phyloP scores from a whole-genome alignment of 2,888 invertebrate genomes.

The Drosophila heteroneura region DNA sequence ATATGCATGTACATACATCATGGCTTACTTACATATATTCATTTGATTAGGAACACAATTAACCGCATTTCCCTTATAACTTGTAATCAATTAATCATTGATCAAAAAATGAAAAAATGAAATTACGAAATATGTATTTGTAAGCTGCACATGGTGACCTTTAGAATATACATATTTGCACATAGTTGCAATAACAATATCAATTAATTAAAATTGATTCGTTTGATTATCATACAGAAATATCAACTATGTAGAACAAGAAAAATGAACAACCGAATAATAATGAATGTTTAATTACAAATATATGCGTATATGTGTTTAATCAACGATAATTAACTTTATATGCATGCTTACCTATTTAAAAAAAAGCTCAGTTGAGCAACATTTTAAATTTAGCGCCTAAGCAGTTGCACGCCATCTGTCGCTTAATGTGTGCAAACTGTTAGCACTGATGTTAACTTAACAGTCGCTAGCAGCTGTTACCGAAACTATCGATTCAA shows the following conservation, averaged over 20 bases:
- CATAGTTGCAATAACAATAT: slow-evolving; percentile 65
- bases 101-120: slow-evolving; percentile 27
- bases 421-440: neutral
- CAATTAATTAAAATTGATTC: slow-evolving; percentile 62
- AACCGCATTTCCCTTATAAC: slow-evolving; percentile 54
- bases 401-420: slow-evolving; percentile 24
- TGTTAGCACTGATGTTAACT: slow-evolving; percentile 11
- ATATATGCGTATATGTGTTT: neutral
- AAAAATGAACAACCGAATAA: neutral
- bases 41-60: slow-evolving; percentile 55
- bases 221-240: slow-evolving; percentile 5
- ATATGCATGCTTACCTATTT: neutral
- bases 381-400: slow-evolving; percentile 37
- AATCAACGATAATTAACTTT: neutral
- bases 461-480: slow-evolving; percentile 16
- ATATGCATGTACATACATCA: slow-evolving; percentile 2
- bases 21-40: slow-evolving; percentile 10
- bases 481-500: slow-evolving; percentile 18
- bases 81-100: slow-evolving; percentile 69
- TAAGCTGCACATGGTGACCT: slow-evolving; percentile 46
- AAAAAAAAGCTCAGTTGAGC: neutral
- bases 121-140: neutral
- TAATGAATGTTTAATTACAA: neutral
- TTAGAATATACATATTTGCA: slow-evolving; percentile 41
- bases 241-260: neutral